Conservation (phyloP, 2,113 vertebrate genomes). For the Oryctolagus cuniculus region DNA sequence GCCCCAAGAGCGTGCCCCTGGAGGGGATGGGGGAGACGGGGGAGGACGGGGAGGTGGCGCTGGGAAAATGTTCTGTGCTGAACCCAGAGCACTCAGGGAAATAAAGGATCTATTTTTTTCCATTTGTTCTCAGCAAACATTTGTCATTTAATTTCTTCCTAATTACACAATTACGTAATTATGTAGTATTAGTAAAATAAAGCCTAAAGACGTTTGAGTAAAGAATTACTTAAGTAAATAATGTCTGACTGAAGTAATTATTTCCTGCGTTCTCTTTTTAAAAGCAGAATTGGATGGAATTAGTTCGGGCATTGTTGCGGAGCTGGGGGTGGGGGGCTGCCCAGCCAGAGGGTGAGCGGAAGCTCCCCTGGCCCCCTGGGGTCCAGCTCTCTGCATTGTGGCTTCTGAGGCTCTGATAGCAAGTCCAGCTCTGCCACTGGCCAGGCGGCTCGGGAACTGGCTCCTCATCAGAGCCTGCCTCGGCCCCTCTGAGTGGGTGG, state of each 20-base stretch:
- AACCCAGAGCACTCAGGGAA: slow-evolving; percentile 28
- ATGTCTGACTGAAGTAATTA: slow-evolving; percentile 84
- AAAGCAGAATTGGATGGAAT: slow-evolving; percentile 77
- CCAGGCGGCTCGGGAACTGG: background rate
- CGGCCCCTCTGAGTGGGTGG: background rate
- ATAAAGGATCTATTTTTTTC: slow-evolving; percentile 65
- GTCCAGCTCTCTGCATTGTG: background rate
- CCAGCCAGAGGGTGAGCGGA: background rate
- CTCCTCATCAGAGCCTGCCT: background rate
- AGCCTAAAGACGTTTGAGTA: slow-evolving; percentile 86
- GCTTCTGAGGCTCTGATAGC: background rate
- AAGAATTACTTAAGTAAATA: slow-evolving; percentile 90
- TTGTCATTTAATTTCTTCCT: slow-evolving; percentile 84
- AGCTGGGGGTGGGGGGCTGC: background rate
- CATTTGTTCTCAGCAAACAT: slow-evolving; percentile 81
- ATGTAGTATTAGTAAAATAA: slow-evolving; percentile 87
- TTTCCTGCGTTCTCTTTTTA: slow-evolving; percentile 76
- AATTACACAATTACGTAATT: slow-evolving; percentile 87
- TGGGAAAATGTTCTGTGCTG: background rate
- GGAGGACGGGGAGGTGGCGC: background rate
- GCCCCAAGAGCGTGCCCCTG: no score
- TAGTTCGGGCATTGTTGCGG: slow-evolving; percentile 63
- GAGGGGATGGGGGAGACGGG: accelerated
- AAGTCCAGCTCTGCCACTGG: background rate
- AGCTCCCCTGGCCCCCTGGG: background rate